Conservation (phyloP, 2,888 invertebrate genomes). For the Drosophila suboccidentalis region DNA sequence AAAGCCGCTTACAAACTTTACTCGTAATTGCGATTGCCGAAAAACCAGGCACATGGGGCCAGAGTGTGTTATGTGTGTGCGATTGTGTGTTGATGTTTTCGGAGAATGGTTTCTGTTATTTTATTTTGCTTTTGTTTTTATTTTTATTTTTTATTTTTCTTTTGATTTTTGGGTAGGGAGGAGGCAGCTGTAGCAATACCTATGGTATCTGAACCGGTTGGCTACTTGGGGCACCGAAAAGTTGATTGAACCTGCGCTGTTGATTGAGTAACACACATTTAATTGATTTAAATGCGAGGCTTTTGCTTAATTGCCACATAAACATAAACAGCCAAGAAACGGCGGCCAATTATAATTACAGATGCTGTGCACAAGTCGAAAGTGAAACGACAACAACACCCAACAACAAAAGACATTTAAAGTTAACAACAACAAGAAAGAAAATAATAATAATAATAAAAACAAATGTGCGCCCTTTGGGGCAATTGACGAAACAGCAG, state of each 20-base stretch:
- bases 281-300: constrained; percentile 71
- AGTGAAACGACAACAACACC: constrained; percentile 45
- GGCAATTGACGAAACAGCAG: constrained; percentile 8
- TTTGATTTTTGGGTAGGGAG: constrained; percentile 1
- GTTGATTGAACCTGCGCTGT: constrained; percentile 68
- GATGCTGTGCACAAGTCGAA: constrained; percentile 52
- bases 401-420: constrained; percentile 2
- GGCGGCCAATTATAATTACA: constrained; percentile 52
- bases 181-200: constrained; percentile 9
- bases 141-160: neutral
- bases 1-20: constrained; percentile 66
- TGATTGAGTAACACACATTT: constrained; percentile 76
- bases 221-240: constrained; percentile 51
- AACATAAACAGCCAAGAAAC: constrained; percentile 53
- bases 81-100: constrained; percentile 11
- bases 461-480: constrained; percentile 42
- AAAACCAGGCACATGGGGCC: constrained; percentile 38
- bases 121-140: neutral
- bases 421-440: constrained; percentile 1
- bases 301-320: constrained; percentile 68
- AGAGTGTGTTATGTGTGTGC: constrained; percentile 6
- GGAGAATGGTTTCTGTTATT: constrained; percentile 38
- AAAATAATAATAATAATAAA: constrained; percentile 12
- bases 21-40: constrained; percentile 67
- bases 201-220: constrained; percentile 56